Conservation (phyloP, 2,888 invertebrate genomes). For the Agapetus fuscipes region DNA sequence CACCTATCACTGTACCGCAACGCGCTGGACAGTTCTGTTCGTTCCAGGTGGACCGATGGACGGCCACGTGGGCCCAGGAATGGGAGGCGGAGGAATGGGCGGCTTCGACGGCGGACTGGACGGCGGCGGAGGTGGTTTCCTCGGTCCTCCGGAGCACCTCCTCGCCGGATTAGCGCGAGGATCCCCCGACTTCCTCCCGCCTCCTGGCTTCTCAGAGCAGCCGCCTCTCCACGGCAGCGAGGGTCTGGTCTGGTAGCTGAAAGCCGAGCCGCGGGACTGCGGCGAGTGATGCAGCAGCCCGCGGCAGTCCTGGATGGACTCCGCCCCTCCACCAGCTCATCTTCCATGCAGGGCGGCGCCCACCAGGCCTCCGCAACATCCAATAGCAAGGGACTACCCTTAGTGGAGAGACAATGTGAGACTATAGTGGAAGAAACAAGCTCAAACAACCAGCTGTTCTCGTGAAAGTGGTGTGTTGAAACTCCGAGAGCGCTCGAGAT, state of each 20-base stretch:
- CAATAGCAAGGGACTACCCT: no score
- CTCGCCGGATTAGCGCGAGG: constrained; percentile 56
- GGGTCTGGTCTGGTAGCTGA: constrained; percentile 48
- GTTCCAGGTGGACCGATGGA: constrained; percentile 60
- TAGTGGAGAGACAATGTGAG: no score
- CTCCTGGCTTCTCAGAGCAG: constrained; percentile 35
- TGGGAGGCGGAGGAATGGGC: constrained; percentile 51
- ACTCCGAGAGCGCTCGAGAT: no score
- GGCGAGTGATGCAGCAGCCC: constrained; percentile 39
- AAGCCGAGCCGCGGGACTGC: constrained; percentile 50
- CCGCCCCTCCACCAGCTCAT: constrained; percentile 3
- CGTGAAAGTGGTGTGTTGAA: no score
- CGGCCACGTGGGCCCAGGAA: constrained; percentile 56
- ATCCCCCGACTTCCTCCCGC: constrained; percentile 60
- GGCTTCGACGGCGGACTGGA: constrained; percentile 36
- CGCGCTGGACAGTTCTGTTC: constrained; percentile 16
- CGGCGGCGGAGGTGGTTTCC: constrained; percentile 25
- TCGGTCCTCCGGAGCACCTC: constrained; percentile 41
- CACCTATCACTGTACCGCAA: background rate
- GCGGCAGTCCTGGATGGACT: constrained; percentile 13
- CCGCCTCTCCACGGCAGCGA: constrained; percentile 41
- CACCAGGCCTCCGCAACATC: no score
- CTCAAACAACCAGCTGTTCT: no score
- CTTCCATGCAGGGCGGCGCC: background rate
- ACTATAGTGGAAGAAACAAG: no score